Evolutionary conservation across 2,888 invertebrate genomes (phyloP).

Genomic region (Ormyrus pomaceus): DNA sequence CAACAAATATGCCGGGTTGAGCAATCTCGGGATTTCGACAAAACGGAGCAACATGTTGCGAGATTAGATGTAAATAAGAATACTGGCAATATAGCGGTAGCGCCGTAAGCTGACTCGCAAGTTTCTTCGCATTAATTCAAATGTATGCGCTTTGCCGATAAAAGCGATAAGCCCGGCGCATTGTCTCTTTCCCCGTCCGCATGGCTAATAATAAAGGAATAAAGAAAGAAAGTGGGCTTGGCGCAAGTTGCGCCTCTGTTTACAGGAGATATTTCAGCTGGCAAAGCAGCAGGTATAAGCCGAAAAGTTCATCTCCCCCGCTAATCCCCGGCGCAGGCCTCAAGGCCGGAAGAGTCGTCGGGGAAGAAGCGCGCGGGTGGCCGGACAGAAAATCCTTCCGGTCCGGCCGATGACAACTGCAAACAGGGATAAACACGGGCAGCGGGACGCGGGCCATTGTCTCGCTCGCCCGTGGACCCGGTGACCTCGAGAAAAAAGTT

Average conservation of each 20-base stretch:
- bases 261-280: not conserved
- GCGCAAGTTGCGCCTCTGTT: constrained; percentile 5
- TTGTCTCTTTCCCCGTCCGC: constrained; percentile 56
- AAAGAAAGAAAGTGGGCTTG: constrained; percentile 43
- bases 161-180: constrained; percentile 54
- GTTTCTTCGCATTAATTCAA: constrained; percentile 65
- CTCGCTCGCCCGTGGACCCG: not conserved
- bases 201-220: constrained; percentile 50
- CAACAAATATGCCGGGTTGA: no score
- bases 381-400: constrained; percentile 54
- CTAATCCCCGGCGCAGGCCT: constrained; percentile 42
- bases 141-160: constrained; percentile 64
- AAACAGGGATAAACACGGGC: constrained; percentile 37
- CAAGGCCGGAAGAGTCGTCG: constrained; percentile 31
- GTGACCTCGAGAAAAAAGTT: constrained; percentile 18
- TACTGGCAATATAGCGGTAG: not conserved
- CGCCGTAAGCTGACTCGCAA: constrained; percentile 58
- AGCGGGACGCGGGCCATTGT: no score
- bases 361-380: constrained; percentile 18
- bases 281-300: not conserved
- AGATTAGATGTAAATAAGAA: constrained; percentile 1
- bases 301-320: not conserved
- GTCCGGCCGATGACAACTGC: constrained; percentile 55
- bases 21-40: no score
- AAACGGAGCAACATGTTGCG: no score